Evolutionary conservation across 2,797 vertebrate species (phyloP).

Genomic region (Argya squamiceps): DNA sequence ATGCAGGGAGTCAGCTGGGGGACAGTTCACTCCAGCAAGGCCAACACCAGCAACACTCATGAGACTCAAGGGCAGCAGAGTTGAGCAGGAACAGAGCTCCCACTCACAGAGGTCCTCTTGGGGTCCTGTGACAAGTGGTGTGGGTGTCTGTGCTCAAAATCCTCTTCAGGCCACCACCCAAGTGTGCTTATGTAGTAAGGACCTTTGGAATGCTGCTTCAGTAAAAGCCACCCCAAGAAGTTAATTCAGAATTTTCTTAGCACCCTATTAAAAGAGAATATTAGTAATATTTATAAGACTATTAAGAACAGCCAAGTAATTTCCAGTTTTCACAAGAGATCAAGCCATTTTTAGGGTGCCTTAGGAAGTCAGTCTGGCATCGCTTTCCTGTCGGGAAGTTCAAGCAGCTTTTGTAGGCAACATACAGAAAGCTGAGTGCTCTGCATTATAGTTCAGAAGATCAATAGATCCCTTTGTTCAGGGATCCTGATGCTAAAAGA

Average conservation of each 20-base stretch:
- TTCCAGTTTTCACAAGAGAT: constrained; percentile 1
- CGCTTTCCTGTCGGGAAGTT: constrained; percentile 26
- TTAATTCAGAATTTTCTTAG: not conserved
- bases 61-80: not conserved
- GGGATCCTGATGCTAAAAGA: constrained; percentile 44
- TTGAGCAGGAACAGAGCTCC: not conserved
- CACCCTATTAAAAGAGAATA: not conserved
- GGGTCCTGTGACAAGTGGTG: not conserved
- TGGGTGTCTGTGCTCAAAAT: not conserved
- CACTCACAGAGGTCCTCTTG: fast-evolving
- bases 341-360: not conserved
- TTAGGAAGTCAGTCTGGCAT: constrained; percentile 3
- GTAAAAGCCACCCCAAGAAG: not conserved
- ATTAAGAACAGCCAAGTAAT: not conserved
- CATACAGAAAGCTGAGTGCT: constrained; percentile 52
- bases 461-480: constrained; percentile 58
- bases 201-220: not conserved
- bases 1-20: not conserved
- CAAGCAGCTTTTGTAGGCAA: constrained; percentile 49
- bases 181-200: not conserved
- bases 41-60: not conserved
- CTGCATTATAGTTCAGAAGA: constrained; percentile 49
- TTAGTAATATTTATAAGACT: not conserved
- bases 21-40: not conserved
- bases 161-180: not conserved